Evolutionary conservation across 1,140 invertebrate species (phyloP).

Genomic region (Hirudo medicinalis): DNA sequence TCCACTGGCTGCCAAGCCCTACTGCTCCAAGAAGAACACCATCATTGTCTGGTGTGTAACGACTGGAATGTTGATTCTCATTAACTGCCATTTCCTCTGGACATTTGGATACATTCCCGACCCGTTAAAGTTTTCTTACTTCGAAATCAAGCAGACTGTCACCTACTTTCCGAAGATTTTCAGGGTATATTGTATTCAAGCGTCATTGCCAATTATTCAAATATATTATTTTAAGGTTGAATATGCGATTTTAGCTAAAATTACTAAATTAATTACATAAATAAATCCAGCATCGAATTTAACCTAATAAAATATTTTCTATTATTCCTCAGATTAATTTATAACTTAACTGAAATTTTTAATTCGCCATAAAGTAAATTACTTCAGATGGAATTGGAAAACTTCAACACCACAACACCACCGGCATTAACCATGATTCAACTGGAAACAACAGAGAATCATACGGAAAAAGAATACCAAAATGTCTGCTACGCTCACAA

Average conservation of each 20-base stretch:
- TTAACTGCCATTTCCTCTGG: slow-evolving; percentile 8
- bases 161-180: too few species aligned
- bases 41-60: neutral
- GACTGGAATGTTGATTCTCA: neutral
- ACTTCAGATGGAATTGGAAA: neutral
- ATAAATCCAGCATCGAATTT: too few species aligned
- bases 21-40: neutral
- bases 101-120: slow-evolving; percentile 9
- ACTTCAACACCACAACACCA: neutral
- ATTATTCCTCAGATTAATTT: too few species aligned
- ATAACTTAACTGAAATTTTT: neutral
- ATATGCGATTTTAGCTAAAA: too few species aligned
- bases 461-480: neutral
- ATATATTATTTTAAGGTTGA: too few species aligned
- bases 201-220: too few species aligned
- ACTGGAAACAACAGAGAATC: neutral
- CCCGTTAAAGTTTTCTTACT: neutral
- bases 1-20: slow-evolving; percentile 2
- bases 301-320: too few species aligned
- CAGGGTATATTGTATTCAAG: too few species aligned
- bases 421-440: neutral
- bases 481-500: neutral
- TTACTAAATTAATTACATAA: too few species aligned
- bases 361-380: neutral
- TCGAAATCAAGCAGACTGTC: neutral